Base-by-base conservation (phyloP, 2,888 invertebrate species). In the Caenorhabditis panamensis region DNA sequence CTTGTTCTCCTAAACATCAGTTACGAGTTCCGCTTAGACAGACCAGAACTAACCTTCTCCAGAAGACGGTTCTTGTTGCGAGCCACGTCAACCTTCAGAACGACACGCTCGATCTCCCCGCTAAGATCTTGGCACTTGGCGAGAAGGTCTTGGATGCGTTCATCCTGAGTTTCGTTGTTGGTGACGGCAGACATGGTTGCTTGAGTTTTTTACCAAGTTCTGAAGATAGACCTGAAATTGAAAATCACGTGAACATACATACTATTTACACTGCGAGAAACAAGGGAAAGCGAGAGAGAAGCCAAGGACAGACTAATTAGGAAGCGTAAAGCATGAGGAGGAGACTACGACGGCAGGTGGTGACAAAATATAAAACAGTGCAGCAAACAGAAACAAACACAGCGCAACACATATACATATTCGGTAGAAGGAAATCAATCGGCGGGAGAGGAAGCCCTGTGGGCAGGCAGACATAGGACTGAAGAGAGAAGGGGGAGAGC, bases 321-420 rank as follows among this genome's bases (percentile, higher is more conserved):
- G 5, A 31, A 41, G 28, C 16, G 56, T 31, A 56, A 59, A 24
- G 18, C 26, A 28, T 28, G 26, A 13, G 47, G 9, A 18, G 28
- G 47, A 62, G 8, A 59, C 24, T 22, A 6, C 9, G 4, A 9
- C 13, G n/a, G n/a, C 3, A 2, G 47, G 4, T 47, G 18, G 47
- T 47, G 47, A 47, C 47, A 47, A 59, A 47, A 62, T 62, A 47
- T 47, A 47, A 44, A 44, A 59, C 24, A 22, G 22, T 41, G 41
- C 41, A 41, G 41, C 41, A 41, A 31, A 37, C 37, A 59, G 4
- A 37, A 36, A 37, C 58, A 36, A 37, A 44, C 61, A 47, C 31
- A 51, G 47, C 31, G 47, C 63, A 36, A 36, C 20, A 62, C 18
- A 62, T 26, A 62, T 26, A 47, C 62, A 62, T 62, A 62, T 37